Evolutionary conservation across 2,113 vertebrate genomes (phyloP).

Genomic region (Hydropotes inermis): DNA sequence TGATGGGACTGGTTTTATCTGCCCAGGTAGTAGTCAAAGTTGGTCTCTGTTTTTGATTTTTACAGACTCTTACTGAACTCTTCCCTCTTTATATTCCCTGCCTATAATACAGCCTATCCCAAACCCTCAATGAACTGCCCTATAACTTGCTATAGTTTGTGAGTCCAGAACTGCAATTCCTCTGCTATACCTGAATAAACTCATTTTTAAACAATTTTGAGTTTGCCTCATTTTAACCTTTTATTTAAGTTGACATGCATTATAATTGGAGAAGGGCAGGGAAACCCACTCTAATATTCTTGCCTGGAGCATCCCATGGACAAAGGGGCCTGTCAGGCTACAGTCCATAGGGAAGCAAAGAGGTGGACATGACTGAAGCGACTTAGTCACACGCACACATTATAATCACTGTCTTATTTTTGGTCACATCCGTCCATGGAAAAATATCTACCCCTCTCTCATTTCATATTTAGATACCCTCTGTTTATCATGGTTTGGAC

Average conservation of each 20-base stretch:
- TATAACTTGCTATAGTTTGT: background rate
- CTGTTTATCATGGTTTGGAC: background rate
- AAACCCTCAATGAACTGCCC: background rate
- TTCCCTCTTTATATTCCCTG: background rate
- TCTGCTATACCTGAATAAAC: background rate
- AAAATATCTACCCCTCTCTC: background rate
- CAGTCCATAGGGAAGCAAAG: background rate
- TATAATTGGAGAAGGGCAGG: background rate
- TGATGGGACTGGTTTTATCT: background rate
- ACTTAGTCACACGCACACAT: background rate
- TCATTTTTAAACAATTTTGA: background rate
- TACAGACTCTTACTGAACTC: background rate
- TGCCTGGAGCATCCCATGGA: background rate
- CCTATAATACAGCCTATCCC: background rate
- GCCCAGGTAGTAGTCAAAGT: background rate
- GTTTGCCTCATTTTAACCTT: background rate
- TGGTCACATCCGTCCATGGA: background rate
- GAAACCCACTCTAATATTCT: background rate
- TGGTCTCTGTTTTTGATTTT: background rate
- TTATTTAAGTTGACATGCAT: background rate
- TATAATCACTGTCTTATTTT: background rate
- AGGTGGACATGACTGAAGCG: background rate
- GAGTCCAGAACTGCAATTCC: background rate
- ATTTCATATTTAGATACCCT: background rate
- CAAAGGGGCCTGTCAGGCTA: background rate